These are phyloP conservation scores for Esox lucius DNA, from an alignment of 2,797 vertebrate species.

Conservation along the genomic window DNA sequence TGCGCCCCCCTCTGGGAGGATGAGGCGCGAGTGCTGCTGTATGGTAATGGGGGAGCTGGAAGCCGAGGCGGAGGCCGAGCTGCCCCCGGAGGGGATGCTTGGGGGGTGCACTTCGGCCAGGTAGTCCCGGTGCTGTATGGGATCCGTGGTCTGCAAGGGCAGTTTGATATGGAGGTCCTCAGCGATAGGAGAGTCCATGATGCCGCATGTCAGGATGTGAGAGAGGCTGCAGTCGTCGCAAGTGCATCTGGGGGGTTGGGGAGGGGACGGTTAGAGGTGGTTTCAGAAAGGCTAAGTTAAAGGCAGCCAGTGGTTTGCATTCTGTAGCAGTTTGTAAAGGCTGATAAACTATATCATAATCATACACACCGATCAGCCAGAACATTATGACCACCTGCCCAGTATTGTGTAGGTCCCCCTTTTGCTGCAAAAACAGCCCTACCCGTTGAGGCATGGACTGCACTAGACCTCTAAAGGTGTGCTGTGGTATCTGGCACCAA, in stretches of 20 bases:
- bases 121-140: slow-evolving; percentile 75
- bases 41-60: slow-evolving; percentile 93
- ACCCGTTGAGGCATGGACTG: too few relatives aligned
- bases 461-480: too few relatives aligned
- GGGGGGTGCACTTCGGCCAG: slow-evolving; percentile 89
- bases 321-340: background rate
- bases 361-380: too few relatives aligned
- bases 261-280: background rate
- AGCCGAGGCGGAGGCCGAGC: slow-evolving; percentile 91
- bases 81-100: slow-evolving; percentile 88
- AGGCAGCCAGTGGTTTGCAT: background rate
- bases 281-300: background rate
- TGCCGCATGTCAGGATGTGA: slow-evolving; percentile 97
- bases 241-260: slow-evolving; percentile 81
- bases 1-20: slow-evolving; percentile 83
- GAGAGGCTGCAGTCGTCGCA: slow-evolving; percentile 99
- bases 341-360: background rate
- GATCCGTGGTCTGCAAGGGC: slow-evolving; percentile 73
- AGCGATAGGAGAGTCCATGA: slow-evolving; percentile 93
- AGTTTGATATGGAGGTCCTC: slow-evolving; percentile 91
- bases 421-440: too few relatives aligned
- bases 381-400: too few relatives aligned
- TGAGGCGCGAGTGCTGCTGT: slow-evolving; percentile 87
- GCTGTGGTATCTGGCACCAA: too few relatives aligned
- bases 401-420: too few relatives aligned